Evolutionary conservation across 1,140 invertebrate genomes (phyloP).

Genomic region (Tetragonula clypearis): DNA sequence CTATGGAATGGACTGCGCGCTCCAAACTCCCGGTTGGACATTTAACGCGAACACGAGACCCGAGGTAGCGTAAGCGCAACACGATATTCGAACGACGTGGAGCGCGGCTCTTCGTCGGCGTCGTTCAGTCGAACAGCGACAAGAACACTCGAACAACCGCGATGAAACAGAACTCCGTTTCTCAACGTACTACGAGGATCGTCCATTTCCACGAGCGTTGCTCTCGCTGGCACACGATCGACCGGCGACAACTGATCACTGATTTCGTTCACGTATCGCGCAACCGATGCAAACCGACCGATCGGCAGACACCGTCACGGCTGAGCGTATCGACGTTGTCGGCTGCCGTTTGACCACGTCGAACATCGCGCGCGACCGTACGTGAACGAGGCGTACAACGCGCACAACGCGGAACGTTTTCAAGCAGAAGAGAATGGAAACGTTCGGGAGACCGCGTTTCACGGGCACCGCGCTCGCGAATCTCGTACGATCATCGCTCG

Average conservation of each 20-base stretch:
- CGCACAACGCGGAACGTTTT: background rate
- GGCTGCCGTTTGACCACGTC: background rate
- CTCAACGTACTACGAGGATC: slow-evolving; percentile 10
- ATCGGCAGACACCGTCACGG: background rate
- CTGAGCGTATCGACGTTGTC: slow-evolving; percentile 8
- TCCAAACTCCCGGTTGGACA: background rate
- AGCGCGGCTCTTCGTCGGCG: slow-evolving; percentile 11
- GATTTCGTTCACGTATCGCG: slow-evolving; percentile 19
- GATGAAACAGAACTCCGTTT: slow-evolving; percentile 21
- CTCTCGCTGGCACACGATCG: slow-evolving; percentile 11
- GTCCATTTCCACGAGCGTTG: slow-evolving; percentile 1
- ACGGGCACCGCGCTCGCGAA: background rate
- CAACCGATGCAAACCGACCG: background rate
- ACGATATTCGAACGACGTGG: slow-evolving; percentile 19
- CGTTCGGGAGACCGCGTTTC: background rate
- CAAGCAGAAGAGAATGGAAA: background rate
- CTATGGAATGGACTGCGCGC: background rate
- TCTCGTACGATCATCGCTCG: slow-evolving; percentile 15
- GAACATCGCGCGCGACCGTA: background rate
- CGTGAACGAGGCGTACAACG: background rate
- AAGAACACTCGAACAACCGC: slow-evolving; percentile 18
- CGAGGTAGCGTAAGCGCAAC: slow-evolving; percentile 9
- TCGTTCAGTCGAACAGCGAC: slow-evolving; percentile 27
- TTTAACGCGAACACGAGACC: slow-evolving; percentile 20
- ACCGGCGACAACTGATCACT: slow-evolving; percentile 27